Evolutionary conservation across 1,140 invertebrate species (phyloP).

Genomic region (Armadillidium nasatum): DNA sequence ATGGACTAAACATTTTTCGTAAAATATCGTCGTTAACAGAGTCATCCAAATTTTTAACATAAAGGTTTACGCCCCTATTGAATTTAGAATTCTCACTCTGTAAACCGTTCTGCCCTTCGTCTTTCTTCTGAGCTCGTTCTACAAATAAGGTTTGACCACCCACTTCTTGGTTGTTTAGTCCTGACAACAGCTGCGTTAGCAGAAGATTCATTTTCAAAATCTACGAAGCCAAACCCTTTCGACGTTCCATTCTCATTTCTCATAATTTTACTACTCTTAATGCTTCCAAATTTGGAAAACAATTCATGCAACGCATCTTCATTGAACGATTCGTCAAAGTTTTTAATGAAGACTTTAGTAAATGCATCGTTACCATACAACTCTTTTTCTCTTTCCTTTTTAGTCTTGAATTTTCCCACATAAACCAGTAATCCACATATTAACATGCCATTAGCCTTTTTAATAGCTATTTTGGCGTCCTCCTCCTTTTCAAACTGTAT

Average conservation of each 20-base stretch:
- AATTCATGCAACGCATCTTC: slow-evolving; percentile 88
- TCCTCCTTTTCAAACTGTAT: slow-evolving; percentile 99
- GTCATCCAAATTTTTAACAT: slow-evolving; percentile 98
- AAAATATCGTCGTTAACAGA: slow-evolving; percentile 92
- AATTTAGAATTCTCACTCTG: slow-evolving; percentile 90
- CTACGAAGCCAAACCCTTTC: slow-evolving; percentile 96
- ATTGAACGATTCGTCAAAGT: slow-evolving; percentile 90
- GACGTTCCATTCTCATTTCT: slow-evolving; percentile 54
- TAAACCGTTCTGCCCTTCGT: slow-evolving; percentile 91
- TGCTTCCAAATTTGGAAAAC: slow-evolving; percentile 91
- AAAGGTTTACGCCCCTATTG: slow-evolving; percentile 86
- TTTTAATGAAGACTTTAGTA: slow-evolving; percentile 99
- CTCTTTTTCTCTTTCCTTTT: slow-evolving; percentile 94
- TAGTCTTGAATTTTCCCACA: slow-evolving; percentile 96
- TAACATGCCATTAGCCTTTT: slow-evolving; percentile 95
- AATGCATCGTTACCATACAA: slow-evolving; percentile 78
- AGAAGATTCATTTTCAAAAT: slow-evolving; percentile 92
- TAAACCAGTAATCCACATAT: slow-evolving; percentile 89
- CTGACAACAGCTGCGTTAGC: slow-evolving; percentile 88
- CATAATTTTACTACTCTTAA: slow-evolving; percentile 80
- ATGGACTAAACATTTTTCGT: slow-evolving; percentile 86
- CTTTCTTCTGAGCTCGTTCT: slow-evolving; percentile 96
- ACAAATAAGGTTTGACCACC: slow-evolving; percentile 68
- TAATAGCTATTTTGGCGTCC: slow-evolving; percentile 93
- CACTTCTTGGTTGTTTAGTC: slow-evolving; percentile 72